These are phyloP conservation scores for Heliconius hewitsoni DNA, from an alignment of 1,140 invertebrate genomes.

Conservation along the genomic window DNA sequence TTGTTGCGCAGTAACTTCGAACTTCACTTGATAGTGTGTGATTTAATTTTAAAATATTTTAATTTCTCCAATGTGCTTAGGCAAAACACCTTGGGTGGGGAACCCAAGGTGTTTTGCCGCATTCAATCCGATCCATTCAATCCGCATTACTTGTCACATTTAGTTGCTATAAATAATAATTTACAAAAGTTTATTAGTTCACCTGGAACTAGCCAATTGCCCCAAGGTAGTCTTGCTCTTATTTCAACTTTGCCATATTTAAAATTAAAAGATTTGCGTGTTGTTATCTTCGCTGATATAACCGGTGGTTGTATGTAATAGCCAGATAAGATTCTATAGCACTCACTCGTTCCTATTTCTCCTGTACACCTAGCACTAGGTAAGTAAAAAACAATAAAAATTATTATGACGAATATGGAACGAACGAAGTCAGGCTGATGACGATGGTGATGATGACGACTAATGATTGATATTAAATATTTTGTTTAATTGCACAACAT, in stretches of 20 bases:
- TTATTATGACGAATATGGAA: neutral
- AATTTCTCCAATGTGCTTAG: no score
- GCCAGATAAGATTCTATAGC: conserved; percentile 48
- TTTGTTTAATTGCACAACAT: no score
- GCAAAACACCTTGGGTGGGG: no score
- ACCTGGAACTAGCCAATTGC: conserved; percentile 89
- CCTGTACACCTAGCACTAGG: conserved; percentile 11
- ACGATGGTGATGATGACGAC: neutral
- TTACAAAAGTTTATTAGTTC: neutral
- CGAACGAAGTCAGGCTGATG: neutral
- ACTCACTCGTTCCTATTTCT: conserved; percentile 13
- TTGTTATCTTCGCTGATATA: conserved; percentile 84
- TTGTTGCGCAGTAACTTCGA: no score
- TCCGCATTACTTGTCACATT: neutral
- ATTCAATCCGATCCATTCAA: no score
- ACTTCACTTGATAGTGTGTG: no score
- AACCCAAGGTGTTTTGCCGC: no score
- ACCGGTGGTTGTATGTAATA: conserved; percentile 83
- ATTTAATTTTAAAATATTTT: no score
- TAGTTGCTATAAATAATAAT: neutral
- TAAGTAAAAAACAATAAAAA: neutral
- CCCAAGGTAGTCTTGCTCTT: conserved; percentile 85
- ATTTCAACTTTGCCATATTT: conserved; percentile 87
- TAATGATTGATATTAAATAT: neutral
- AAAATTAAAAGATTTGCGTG: conserved; percentile 83